Conservation (phyloP, 1,140 invertebrate genomes). For the Schlechtendalia chinensis region DNA sequence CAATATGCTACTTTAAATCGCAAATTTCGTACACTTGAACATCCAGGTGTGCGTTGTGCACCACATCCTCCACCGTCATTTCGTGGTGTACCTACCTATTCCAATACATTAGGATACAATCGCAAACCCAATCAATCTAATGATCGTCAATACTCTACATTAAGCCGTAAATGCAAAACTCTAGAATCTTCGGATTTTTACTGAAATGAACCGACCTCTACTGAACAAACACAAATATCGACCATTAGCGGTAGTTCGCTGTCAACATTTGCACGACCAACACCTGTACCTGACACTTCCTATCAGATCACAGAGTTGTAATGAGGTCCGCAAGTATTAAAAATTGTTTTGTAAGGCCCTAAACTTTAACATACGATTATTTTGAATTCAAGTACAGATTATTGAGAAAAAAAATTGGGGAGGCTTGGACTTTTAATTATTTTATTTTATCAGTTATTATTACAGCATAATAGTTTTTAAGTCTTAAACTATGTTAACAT, state of each 20-base stretch:
- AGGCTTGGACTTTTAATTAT: conserved; percentile 1
- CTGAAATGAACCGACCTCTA: conserved; percentile 68
- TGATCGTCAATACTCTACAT: conserved; percentile 63
- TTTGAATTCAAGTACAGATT: conserved; percentile 37
- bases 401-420: conserved; percentile 27
- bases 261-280: conserved; percentile 42
- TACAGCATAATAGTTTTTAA: not conserved
- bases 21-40: conserved; percentile 55
- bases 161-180: conserved; percentile 92
- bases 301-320: conserved; percentile 51
- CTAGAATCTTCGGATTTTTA: conserved; percentile 91
- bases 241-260: conserved; percentile 41
- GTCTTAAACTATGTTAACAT: not conserved
- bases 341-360: not conserved
- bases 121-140: conserved; percentile 51
- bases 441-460: not conserved
- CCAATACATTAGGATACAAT: conserved; percentile 51
- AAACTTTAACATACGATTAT: not conserved
- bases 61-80: conserved; percentile 51
- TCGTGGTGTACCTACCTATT: conserved; percentile 53
- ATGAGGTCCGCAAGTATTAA: conserved; percentile 1
- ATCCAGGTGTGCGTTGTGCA: conserved; percentile 51
- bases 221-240: conserved; percentile 46
- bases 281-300: conserved; percentile 44
- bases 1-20: conserved; percentile 70